Evolutionary conservation across 2,113 vertebrate genomes (phyloP).

Genomic region (Vidua macroura): DNA sequence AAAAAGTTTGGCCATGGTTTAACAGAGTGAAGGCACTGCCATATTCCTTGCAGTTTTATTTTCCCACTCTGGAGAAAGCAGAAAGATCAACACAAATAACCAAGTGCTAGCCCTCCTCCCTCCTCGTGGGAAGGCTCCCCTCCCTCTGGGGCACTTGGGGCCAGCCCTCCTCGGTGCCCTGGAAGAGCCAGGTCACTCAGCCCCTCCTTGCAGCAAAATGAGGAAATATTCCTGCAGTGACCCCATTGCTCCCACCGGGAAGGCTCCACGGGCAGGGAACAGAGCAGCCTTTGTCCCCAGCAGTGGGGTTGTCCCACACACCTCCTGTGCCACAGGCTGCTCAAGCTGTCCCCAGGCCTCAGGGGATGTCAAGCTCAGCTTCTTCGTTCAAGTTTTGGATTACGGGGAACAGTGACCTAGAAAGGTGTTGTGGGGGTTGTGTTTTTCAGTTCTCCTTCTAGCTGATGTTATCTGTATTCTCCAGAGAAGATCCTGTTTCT

Average conservation of each 20-base stretch:
- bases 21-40: neutral
- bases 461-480: neutral
- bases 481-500: neutral
- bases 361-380: neutral
- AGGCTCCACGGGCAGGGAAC: accelerated
- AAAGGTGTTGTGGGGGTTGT: neutral
- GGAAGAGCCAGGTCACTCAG: neutral
- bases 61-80: neutral
- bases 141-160: neutral
- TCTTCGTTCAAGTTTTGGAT: neutral
- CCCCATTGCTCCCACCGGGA: neutral
- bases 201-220: neutral
- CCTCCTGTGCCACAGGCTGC: neutral
- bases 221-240: neutral
- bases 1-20: neutral
- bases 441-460: neutral
- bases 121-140: neutral
- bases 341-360: neutral
- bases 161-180: neutral
- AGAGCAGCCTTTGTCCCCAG: neutral
- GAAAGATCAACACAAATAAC: neutral
- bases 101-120: neutral
- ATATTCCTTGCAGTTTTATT: neutral
- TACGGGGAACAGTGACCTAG: neutral
- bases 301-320: neutral